Conservation (phyloP, 1,140 invertebrate species). For the Probaryconus sp. region DNA sequence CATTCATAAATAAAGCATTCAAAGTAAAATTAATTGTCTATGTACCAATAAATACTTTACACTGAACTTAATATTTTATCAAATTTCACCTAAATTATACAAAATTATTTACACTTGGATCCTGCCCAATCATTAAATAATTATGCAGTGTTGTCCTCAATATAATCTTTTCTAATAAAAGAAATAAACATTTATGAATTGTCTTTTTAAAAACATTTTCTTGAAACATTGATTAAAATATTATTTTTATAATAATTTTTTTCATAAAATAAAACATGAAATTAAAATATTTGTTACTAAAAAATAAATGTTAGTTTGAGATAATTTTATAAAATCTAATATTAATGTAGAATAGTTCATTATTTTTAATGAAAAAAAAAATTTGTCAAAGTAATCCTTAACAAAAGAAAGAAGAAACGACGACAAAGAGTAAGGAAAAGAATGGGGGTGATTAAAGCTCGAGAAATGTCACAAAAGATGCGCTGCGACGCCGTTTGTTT, state of each 20-base stretch:
- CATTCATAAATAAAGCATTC: conserved; percentile 62
- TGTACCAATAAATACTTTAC: conserved; percentile 75
- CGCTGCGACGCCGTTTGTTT: conserved; percentile 34
- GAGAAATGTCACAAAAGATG: conserved; percentile 30
- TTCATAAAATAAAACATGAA: no score
- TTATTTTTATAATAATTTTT: no score
- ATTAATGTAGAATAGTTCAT: no score
- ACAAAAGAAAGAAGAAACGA: conserved; percentile 24
- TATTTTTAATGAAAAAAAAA: conserved; percentile 27
- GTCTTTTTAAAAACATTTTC: conserved; percentile 5
- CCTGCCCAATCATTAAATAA: conserved; percentile 67
- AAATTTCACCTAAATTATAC: conserved; percentile 23
- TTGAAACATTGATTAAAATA: no score
- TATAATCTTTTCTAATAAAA: conserved; percentile 8
- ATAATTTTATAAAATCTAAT: no score
- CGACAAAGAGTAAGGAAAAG: conserved; percentile 29
- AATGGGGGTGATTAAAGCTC: conserved; percentile 41
- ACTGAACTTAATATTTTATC: conserved; percentile 14
- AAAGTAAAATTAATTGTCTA: conserved; percentile 52
- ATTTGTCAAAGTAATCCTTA: conserved; percentile 13
- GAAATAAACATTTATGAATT: conserved; percentile 3
- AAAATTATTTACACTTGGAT: conserved; percentile 68
- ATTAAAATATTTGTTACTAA: no score
- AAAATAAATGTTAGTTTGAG: no score
- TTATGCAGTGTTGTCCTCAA: conserved; percentile 31